These are phyloP conservation scores for Schizothorax lantsangensis DNA, from an alignment of 2,797 vertebrate species.

Conservation along the genomic window DNA sequence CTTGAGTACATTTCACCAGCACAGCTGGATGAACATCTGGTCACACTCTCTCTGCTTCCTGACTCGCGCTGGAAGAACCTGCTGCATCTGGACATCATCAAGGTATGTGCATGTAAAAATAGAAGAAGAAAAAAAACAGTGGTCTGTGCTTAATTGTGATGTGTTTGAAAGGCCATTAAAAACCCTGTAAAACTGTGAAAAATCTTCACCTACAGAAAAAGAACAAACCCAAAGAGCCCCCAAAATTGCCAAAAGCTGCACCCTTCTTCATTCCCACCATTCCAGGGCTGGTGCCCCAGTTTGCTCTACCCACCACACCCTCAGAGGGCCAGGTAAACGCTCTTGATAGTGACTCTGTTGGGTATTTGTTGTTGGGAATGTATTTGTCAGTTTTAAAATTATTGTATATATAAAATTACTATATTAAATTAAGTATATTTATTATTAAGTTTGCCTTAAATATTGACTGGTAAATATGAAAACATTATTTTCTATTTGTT, in stretches of 20 bases:
- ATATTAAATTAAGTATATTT: not conserved
- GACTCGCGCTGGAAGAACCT: slow-evolving; percentile 96
- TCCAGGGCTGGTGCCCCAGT: slow-evolving; percentile 89
- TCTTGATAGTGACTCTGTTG: not conserved
- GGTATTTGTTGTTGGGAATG: not conserved
- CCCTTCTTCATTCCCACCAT: slow-evolving; percentile 96
- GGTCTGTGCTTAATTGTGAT: not conserved
- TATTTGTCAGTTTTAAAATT: not conserved
- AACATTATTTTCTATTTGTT: not conserved
- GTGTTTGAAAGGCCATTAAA: not conserved
- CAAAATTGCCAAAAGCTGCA: slow-evolving; percentile 83
- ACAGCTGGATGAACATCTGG: slow-evolving; percentile 85
- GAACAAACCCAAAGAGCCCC: slow-evolving; percentile 90
- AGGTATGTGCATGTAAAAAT: slow-evolving; percentile 75
- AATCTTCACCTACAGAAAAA: slow-evolving; percentile 78
- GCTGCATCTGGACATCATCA: slow-evolving; percentile 90
- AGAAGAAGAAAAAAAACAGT: too few species aligned
- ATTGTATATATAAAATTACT: not conserved
- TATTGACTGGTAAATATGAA: not conserved
- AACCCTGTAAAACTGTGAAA: not conserved
- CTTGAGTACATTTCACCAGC: slow-evolving; percentile 85
- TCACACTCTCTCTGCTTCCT: slow-evolving; percentile 89
- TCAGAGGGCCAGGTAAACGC: slow-evolving; percentile 77
- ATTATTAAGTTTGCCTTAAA: not conserved
- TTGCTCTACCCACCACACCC: slow-evolving; percentile 67